Evolutionary conservation across 2,113 vertebrate genomes (phyloP), one percentile per base, ranked within the genome.

Genomic region (Typhlomys cinereus): DNA sequence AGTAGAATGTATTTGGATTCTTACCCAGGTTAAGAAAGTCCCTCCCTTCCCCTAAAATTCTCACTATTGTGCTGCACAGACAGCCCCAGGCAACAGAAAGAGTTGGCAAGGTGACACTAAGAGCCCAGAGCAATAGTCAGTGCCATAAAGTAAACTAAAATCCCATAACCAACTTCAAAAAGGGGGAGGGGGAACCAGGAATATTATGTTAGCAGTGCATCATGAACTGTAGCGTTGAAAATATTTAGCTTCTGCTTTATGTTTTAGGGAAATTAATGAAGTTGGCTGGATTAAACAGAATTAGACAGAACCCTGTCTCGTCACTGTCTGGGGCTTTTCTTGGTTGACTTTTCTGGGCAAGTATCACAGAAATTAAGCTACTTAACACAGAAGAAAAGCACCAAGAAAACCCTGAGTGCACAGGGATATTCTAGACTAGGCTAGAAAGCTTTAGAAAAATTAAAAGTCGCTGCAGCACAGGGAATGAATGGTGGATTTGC

Each of bases 1-100:
- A 96, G 93, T 75, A 96, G 88, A 88, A 85, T 96, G 92, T 94
- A 89, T 91, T 96, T 91, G 91, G 71, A 88, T 92, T 52, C 78
- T 91, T 82, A 61, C 59, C 86, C 93, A 69, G 34, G 79, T 91
- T 93, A 90, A 85, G 67, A 96, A 82, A 93, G 44, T 66, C 66
- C 74, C 87, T 95, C 75, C 85, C 91, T 92, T 90, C 95, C 74
- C 83, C 78, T 2, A 20, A 85, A 84, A 93, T 90, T 74, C 85
- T 76, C 64, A 39, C 11, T 41, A 0, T 31, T 36, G 93, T 92
- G 66, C 79, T 0, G 84, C 79, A 21, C 54, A 41, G 54, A 29
- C 57, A 36, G 9, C 54, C 12, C 12, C 62, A 17, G 18, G 61
- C 54, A 20, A 44, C 81, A 78, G 93, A 85, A 13, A 88, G 25